Evolutionary conservation across 2,888 invertebrate genomes (phyloP).

Genomic region (Drosophila fungiperda): DNA sequence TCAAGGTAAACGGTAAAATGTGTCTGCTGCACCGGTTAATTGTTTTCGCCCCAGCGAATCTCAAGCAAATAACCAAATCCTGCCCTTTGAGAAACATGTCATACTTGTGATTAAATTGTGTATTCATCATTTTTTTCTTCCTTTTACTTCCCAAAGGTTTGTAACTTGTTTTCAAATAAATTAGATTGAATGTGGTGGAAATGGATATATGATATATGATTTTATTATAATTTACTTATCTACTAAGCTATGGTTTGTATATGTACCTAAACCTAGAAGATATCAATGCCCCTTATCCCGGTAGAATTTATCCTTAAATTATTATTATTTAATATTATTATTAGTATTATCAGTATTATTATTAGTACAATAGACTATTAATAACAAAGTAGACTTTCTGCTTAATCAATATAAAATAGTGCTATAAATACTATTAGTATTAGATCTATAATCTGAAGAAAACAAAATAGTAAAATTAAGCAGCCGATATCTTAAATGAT

Average conservation of each 20-base stretch:
- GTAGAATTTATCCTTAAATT: not conserved
- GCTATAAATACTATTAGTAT: not conserved
- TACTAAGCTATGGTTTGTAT: not conserved
- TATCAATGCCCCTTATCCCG: not conserved
- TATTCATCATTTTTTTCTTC: not conserved
- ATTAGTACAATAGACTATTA: not conserved
- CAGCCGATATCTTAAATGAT: not conserved
- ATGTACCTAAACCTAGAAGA: not conserved
- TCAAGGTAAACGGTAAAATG: slow-evolving; percentile 29
- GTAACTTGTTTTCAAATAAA: not conserved
- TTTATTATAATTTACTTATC: not conserved
- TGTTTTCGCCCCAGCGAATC: slow-evolving; percentile 41
- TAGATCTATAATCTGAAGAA: not conserved
- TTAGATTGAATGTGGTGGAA: too few relatives aligned
- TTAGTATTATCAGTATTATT: too few relatives aligned
- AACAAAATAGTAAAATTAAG: not conserved
- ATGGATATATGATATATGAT: not conserved
- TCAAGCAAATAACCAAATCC: slow-evolving; percentile 4
- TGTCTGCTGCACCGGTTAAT: slow-evolving; percentile 42
- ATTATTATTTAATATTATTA: not conserved
- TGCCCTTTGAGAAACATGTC: slow-evolving; percentile 17
- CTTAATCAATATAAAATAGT: not conserved
- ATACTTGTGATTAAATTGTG: slow-evolving; percentile 13
- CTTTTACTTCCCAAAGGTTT: slow-evolving; percentile 8
- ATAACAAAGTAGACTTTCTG: not conserved